A percentile compares a stretch with the other conserved stretches of the same genome.
These are phyloP conservation scores for Halictus rubicundus DNA, from an alignment of 1,140 invertebrate species.

Conservation along the genomic window DNA sequence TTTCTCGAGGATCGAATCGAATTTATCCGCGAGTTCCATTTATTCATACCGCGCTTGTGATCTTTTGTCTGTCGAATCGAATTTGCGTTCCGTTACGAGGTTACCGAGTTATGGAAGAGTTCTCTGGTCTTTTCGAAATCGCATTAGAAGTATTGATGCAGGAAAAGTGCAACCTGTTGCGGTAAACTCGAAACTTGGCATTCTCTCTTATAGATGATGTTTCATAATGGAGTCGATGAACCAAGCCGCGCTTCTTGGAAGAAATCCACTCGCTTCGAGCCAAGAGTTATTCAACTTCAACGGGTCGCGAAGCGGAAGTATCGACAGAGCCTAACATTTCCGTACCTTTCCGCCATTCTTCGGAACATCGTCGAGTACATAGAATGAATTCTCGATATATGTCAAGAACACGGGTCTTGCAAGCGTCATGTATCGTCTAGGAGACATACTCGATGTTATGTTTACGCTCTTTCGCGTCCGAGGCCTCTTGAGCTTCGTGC, in stretches of 20 bases:
- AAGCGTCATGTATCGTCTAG: too few species aligned
- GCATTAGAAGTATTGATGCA: background rate
- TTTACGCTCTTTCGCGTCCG: too few species aligned
- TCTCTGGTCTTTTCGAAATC: background rate
- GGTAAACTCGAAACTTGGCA: constrained; percentile 20
- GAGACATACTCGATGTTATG: too few species aligned
- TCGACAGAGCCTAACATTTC: background rate
- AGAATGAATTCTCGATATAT: too few species aligned
- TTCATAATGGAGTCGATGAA: constrained; percentile 53
- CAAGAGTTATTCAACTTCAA: constrained; percentile 50
- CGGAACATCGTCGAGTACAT: background rate
- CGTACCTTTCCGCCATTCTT: background rate
- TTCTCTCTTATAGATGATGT: constrained; percentile 31
- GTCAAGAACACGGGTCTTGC: too few species aligned
- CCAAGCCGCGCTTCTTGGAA: constrained; percentile 9
- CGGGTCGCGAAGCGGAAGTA: constrained; percentile 22
- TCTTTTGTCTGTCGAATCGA: background rate
- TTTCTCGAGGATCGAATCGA: too few species aligned
- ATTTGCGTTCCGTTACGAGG: background rate
- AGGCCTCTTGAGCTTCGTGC: too few species aligned
- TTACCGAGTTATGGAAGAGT: background rate
- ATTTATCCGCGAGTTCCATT: too few species aligned
- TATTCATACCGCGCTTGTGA: background rate
- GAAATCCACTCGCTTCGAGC: constrained; percentile 14
- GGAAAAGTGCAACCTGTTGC: constrained; percentile 35